Evolutionary conservation across 2,888 invertebrate species (phyloP).

Genomic region (Sarcophaga rosellei): DNA sequence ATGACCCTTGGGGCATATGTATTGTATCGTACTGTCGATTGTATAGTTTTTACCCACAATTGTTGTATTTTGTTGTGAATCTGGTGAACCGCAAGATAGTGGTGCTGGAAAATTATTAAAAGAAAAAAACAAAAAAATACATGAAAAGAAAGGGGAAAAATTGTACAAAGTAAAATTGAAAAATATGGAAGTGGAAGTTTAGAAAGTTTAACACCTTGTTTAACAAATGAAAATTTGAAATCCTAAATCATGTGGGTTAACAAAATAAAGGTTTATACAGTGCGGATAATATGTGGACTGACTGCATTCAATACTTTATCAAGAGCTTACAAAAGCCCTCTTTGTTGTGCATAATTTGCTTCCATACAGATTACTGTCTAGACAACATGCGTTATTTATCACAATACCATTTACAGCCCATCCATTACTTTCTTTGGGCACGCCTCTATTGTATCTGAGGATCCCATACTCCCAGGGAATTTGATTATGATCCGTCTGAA

Average conservation of each 20-base stretch:
- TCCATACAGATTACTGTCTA: too few species aligned
- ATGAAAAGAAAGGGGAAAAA: background rate
- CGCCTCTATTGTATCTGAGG: too few species aligned
- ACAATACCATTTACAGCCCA: too few species aligned
- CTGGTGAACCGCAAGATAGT: conserved; percentile 93
- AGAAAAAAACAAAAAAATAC: background rate
- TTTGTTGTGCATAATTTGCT: too few species aligned
- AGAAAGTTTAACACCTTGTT: conserved; percentile 52
- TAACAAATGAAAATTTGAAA: conserved; percentile 8
- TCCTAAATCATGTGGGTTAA: background rate
- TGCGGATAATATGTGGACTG: too few species aligned
- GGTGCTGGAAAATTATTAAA: conserved; percentile 84
- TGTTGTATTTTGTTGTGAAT: conserved; percentile 91
- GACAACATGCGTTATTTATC: too few species aligned
- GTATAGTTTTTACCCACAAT: conserved; percentile 86
- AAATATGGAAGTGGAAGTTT: conserved; percentile 26
- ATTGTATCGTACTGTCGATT: conserved; percentile 87
- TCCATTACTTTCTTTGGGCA: too few species aligned
- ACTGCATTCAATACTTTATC: too few species aligned
- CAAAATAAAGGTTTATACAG: too few species aligned
- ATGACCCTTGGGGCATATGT: conserved; percentile 91
- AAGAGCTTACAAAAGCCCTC: too few species aligned
- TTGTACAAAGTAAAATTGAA: background rate
- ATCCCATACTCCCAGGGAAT: too few species aligned
- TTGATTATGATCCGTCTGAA: too few species aligned